These are phyloP conservation scores for Apostichopus parvimensis DNA, from an alignment of 35 echinoderm and acorn worm genomes.

Conservation along the genomic window DNA sequence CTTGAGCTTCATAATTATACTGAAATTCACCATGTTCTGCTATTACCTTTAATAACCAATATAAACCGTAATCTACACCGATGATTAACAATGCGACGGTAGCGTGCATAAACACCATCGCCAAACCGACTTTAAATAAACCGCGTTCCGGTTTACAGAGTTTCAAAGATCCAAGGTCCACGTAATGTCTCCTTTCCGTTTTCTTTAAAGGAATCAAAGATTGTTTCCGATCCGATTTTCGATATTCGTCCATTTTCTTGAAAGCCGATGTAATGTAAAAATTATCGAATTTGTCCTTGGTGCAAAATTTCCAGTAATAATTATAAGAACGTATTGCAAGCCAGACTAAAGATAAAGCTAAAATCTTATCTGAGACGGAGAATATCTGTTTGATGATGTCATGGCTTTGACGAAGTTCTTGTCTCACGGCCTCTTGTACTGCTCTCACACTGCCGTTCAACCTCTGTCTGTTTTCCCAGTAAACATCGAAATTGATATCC, in stretches of 20 bases:
- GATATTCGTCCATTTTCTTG: slow-evolving; percentile 63
- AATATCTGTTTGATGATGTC: slow-evolving; percentile 56
- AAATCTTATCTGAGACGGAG: slow-evolving; percentile 68
- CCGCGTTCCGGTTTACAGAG: slow-evolving; percentile 74
- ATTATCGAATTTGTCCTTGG: slow-evolving; percentile 92
- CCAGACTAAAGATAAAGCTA: slow-evolving; percentile 80
- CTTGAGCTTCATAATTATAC: slow-evolving; percentile 54
- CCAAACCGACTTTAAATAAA: slow-evolving; percentile 74
- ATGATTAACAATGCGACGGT: slow-evolving; percentile 68
- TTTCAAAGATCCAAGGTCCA: slow-evolving; percentile 61
- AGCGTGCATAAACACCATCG: slow-evolving; percentile 66
- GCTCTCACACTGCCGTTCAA: slow-evolving; percentile 52
- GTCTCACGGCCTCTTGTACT: slow-evolving; percentile 62
- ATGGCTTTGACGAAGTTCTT: slow-evolving; percentile 59
- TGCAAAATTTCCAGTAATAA: slow-evolving; percentile 81
- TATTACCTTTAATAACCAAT: slow-evolving; percentile 67
- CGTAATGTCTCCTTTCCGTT: slow-evolving; percentile 56
- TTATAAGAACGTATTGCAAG: slow-evolving; percentile 72
- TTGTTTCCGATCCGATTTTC: slow-evolving; percentile 50
- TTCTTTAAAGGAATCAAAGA: slow-evolving; percentile 81
- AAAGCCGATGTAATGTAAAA: slow-evolving; percentile 79
- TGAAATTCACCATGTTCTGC: slow-evolving; percentile 62
- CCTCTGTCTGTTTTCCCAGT: slow-evolving; percentile 53
- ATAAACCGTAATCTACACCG: slow-evolving; percentile 75
- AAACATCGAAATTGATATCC: slow-evolving; percentile 66